A percentile compares a stretch with the other conserved stretches of the same genome.
phyloP scores from a whole-genome alignment of 1,140 invertebrate genomes.

The Chelonus insularis region DNA sequence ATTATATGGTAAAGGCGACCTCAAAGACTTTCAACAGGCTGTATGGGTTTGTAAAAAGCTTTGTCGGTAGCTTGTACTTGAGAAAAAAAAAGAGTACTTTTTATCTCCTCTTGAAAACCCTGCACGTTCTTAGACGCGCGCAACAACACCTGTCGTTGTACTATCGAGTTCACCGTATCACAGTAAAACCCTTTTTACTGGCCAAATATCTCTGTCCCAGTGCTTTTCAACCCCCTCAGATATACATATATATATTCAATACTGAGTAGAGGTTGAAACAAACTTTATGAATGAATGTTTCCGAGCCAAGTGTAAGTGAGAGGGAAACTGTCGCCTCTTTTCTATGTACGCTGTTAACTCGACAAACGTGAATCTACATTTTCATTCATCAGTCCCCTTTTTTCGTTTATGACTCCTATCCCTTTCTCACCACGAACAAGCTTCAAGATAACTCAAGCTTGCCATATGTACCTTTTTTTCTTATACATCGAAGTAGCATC shows the following conservation, averaged over 20 bases:
- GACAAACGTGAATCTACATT: conserved; percentile 1
- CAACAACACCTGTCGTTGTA: conserved; percentile 5
- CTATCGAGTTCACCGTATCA: conserved; percentile 12
- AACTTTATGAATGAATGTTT: conserved; percentile 30
- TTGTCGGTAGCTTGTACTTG: conserved; percentile 2
- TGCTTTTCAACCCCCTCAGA: conserved; percentile 3
- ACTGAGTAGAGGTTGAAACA: conserved; percentile 2
- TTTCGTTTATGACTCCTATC: neutral
- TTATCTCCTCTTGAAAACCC: neutral
- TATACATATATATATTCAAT: neutral
- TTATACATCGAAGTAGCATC: too few relatives aligned
- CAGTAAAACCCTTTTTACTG: too few relatives aligned
- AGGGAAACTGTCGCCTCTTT: conserved; percentile 14
- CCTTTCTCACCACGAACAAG: too few relatives aligned
- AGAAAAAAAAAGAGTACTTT: neutral
- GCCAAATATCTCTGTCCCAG: neutral
- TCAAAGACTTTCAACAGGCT: conserved; percentile 3
- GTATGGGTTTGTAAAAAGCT: conserved; percentile 1
- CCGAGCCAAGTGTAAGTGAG: conserved; percentile 24
- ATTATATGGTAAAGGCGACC: neutral
- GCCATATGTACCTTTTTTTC: too few relatives aligned
- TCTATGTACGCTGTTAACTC: conserved; percentile 19
- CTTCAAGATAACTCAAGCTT: too few relatives aligned
- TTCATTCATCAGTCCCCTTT: conserved; percentile 25
- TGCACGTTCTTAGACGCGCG: neutral